Percentiles rank a stretch among this genome's conserved stretches.
These are phyloP conservation scores for Papilio polytes DNA, from an alignment of 1,140 invertebrate genomes.

Conservation along the genomic window DNA sequence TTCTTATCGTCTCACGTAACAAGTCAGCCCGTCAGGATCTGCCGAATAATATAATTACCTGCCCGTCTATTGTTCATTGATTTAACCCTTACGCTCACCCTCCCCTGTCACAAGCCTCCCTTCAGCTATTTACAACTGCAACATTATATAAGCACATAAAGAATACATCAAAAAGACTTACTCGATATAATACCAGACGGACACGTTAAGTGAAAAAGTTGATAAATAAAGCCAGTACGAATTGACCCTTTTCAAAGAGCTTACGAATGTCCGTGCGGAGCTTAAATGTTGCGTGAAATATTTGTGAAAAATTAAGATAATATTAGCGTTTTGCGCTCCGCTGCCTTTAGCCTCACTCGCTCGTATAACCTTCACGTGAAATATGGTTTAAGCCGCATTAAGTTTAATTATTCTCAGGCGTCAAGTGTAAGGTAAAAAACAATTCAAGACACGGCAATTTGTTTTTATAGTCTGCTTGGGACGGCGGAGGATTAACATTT, in stretches of 20 bases:
- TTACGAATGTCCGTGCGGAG: conserved; percentile 67
- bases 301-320: conserved; percentile 46
- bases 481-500: conserved; percentile 61
- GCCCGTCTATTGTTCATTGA: conserved; percentile 35
- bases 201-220: conserved; percentile 66
- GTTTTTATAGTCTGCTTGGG: conserved; percentile 62
- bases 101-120: not conserved
- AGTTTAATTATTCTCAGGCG: conserved; percentile 40
- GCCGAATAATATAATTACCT: conserved; percentile 51
- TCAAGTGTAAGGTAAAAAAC: conserved; percentile 51
- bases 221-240: conserved; percentile 70
- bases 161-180: conserved; percentile 44
- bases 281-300: conserved; percentile 70
- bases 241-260: conserved; percentile 76
- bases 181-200: conserved; percentile 43
- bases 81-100: conserved; percentile 23
- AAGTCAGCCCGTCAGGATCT: conserved; percentile 46
- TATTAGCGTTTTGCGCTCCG: conserved; percentile 22
- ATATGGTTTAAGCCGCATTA: conserved; percentile 36
- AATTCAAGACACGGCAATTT: conserved; percentile 67
- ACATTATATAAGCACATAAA: conserved; percentile 29
- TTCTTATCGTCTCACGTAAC: conserved; percentile 74
- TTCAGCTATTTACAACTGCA: conserved; percentile 11
- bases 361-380: conserved; percentile 28
- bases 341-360: conserved; percentile 10